Conservation (phyloP, 2,113 vertebrate species). For the Peromyscus maniculatus region DNA sequence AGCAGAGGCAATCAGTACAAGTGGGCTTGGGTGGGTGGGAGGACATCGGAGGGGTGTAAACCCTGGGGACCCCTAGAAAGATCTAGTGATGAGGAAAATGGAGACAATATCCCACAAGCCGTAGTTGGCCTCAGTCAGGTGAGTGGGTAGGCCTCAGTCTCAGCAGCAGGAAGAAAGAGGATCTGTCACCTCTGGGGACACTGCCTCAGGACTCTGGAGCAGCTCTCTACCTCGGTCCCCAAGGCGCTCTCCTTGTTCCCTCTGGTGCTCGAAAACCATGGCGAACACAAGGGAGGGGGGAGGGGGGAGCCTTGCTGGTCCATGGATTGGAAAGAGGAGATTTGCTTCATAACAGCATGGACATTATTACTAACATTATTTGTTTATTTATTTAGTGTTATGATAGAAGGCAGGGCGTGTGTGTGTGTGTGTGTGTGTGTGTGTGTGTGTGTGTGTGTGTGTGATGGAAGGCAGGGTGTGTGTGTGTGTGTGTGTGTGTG, state of each 20-base stretch:
- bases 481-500: background rate
- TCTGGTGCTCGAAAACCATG: background rate
- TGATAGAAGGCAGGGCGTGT: background rate
- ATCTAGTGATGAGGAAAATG: no score
- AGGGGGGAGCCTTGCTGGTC: background rate
- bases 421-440: background rate
- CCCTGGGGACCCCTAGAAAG: background rate
- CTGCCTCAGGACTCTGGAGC: background rate
- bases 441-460: background rate
- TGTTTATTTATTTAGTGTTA: background rate
- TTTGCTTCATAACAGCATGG: background rate
- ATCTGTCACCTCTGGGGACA: background rate
- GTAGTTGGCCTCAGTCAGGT: background rate
- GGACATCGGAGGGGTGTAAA: background rate
- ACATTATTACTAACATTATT: background rate
- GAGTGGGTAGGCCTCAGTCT: background rate
- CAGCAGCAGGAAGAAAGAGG: background rate
- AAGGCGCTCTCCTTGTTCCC: background rate
- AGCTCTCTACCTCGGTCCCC: background rate
- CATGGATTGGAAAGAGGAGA: background rate
- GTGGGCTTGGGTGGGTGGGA: accelerated
- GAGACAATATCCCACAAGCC: background rate
- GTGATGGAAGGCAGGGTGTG: background rate
- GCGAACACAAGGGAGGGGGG: background rate
- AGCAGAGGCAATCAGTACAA: background rate